Evolutionary conservation across 2,888 invertebrate genomes (phyloP).

Genomic region (Acrobasis suavella): DNA sequence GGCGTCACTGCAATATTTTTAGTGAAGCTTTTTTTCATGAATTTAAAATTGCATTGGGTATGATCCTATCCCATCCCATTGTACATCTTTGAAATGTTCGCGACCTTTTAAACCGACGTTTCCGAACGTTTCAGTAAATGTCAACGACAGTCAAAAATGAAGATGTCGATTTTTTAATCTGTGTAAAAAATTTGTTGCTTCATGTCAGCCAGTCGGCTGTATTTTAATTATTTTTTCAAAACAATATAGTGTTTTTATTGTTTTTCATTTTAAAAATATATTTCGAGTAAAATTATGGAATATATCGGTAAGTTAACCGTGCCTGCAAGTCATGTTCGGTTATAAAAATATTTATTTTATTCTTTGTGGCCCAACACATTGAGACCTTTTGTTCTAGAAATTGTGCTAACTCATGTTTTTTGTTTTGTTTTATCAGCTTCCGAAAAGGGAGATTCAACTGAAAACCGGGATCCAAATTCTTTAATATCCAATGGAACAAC

Average conservation of each 20-base stretch:
- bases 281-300: constrained; percentile 62
- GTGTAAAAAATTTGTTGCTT: constrained; percentile 69
- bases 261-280: constrained; percentile 41
- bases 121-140: constrained; percentile 17
- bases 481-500: constrained; percentile 67
- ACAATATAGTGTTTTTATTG: constrained; percentile 57
- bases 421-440: constrained; percentile 69
- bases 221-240: constrained; percentile 76
- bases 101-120: background rate
- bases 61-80: too few species aligned
- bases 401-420: constrained; percentile 73
- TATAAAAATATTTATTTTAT: constrained; percentile 44
- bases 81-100: too few species aligned
- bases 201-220: constrained; percentile 71
- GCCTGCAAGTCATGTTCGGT: constrained; percentile 35
- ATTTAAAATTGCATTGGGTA: too few species aligned
- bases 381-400: constrained; percentile 76
- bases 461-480: constrained; percentile 80
- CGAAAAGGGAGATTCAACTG: constrained; percentile 81
- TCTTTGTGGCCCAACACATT: constrained; percentile 48
- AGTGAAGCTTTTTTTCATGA: too few species aligned
- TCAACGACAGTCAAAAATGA: background rate
- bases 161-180: constrained; percentile 26
- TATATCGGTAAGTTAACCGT: constrained; percentile 62
- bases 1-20: too few species aligned